Evolutionary conservation across 2,888 invertebrate species (phyloP), one percentile per base, ranked within the genome.

Genomic region (Rhagium mordax): DNA sequence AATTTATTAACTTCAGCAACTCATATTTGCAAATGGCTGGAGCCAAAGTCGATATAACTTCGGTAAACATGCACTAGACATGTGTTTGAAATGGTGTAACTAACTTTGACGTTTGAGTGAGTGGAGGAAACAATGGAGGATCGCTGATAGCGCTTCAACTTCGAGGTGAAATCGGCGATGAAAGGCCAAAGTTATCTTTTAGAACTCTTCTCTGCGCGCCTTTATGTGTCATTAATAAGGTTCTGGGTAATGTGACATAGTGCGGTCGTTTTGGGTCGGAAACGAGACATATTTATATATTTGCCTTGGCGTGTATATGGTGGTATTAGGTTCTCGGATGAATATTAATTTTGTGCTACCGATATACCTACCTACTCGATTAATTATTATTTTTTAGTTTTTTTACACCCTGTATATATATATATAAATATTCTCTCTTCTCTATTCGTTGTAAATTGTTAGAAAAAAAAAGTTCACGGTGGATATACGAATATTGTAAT

Each of bases 71-170:
- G 4, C n/a, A 3, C 41, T n/a, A 41, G 59, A 29, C 57, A 29
- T 16, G 29, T 51, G 49, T 13, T 47, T 33, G 51, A 24, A 51
- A 15, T 15, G 27, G 98, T 20, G 89, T 93, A 2, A 69, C 13
- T 24, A 49, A 69, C n/a, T 69, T 24, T 51, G 69, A 49, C 70
- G 53, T 70, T 70, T 70, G 70, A 70, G 51, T 48, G 70, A 62
- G 27, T 62, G 61, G 60, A 24, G 62, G 61, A 70, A 70, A 70
- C 70, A 61, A 61, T 70, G 33, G 49, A 60, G 59, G 27, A 59
- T 27, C 3, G 48, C 29, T 29, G 65, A 27, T 65, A 51, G 51
- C 53, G 53, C 8, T 65, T 29, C 53, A 16, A 27, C 24, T 29
- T 13, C 27, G 27, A 64, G 24, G 49, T 51, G n/a, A 41, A 27